Base-by-base conservation (phyloP, 2,113 vertebrate species). In the Solea solea region DNA sequence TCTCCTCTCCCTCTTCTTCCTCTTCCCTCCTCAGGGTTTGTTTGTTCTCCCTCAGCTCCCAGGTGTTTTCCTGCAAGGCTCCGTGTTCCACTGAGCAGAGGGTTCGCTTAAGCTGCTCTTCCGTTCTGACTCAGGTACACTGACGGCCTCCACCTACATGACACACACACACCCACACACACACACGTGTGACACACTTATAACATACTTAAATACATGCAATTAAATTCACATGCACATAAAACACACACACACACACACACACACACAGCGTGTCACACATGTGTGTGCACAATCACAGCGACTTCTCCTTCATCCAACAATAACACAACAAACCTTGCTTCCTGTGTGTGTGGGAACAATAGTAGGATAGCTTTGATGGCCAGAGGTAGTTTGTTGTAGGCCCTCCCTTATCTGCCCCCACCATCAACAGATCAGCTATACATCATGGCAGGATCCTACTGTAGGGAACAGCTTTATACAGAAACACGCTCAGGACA, bases 311-410 rank as follows among this genome's bases (percentile, higher is more conserved):
- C 68, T 51, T 82, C 80, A 78, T 94, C 93, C 92, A 94, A 93
- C 87, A 94, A 94, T 91, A 94, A 93, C 92, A 93, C 82, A 89
- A 88, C 84, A 90, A 81, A 77, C 81, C 91, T 82, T 65, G 84
- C 80, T 92, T 94, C 93, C 93, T 93, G 83, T 83, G 77, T n/a
- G 21, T 61, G 73, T 64, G 74, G 62, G 91, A 93, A 94, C 93
- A 94, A 93, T 94, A 59, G 90, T 72, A 90, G 91, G 89, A 93
- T 90, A 86, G 88, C 93, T 94, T 94, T 94, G 93, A 93, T 93
- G 91, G 74, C 74, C 68, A 84, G 76, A 74, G 83, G 63, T 74
- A 65, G 80, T 88, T 88, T 91, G 78, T 78, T 77, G 82, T 72
- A 86, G 82, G 67, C 74, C 53, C 66, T 78, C 76, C 64, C 82